phyloP scores from a whole-genome alignment of 2,797 vertebrate species.

The Neopelma chrysocephalum region DNA sequence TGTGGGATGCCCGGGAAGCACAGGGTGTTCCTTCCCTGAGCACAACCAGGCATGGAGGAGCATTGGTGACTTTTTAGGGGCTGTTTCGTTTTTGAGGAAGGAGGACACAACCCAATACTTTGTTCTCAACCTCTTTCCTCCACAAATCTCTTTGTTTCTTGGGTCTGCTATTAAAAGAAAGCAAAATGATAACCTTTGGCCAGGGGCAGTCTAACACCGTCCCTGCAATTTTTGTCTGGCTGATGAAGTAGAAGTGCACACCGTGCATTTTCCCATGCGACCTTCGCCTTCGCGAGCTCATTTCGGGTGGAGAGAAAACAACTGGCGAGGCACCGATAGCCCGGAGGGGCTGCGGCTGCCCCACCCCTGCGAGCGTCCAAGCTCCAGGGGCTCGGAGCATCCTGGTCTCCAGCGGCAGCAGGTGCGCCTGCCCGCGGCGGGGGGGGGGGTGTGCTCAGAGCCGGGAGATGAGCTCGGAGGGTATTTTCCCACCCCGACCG shows the following conservation, averaged over 20 bases:
- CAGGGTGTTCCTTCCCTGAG: neutral
- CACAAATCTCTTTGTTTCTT: too few species aligned
- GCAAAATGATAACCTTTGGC: neutral
- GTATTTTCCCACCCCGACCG: neutral
- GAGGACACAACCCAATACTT: too few species aligned
- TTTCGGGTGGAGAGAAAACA: neutral
- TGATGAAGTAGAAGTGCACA: fast-evolving
- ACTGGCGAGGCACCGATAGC: neutral
- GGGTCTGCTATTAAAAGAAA: neutral
- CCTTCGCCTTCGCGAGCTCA: fast-evolving
- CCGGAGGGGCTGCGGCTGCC: neutral
- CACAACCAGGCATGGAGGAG: neutral
- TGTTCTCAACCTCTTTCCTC: neutral
- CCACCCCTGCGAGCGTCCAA: neutral
- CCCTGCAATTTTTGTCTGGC: neutral
- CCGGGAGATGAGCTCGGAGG: neutral
- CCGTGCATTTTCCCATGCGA: fast-evolving
- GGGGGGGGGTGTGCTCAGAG: too few species aligned
- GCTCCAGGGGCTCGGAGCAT: neutral
- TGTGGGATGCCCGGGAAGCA: fast-evolving
- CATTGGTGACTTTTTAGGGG: neutral
- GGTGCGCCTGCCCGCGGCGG: neutral
- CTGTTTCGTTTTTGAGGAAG: neutral
- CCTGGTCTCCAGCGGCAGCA: neutral
- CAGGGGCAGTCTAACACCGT: fast-evolving